Evolutionary conservation across 2,797 vertebrate genomes (phyloP).

Genomic region (Neopelma chrysocephalum): DNA sequence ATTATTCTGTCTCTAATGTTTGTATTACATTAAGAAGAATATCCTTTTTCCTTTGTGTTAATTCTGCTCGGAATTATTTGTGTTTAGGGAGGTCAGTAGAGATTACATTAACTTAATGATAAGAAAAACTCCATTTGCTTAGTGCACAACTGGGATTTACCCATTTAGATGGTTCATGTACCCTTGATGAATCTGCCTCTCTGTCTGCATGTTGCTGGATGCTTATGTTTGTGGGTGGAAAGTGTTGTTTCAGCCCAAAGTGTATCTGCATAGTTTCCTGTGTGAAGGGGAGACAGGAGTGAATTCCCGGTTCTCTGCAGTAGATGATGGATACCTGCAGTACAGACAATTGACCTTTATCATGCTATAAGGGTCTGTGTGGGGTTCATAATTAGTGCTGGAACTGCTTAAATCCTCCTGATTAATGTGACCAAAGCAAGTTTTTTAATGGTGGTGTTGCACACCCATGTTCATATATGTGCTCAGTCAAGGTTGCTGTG

Average conservation of each 20-base stretch:
- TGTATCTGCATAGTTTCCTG: neutral
- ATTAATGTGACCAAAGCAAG: neutral
- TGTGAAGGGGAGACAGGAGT: neutral
- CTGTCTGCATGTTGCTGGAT: neutral
- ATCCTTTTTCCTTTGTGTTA: neutral
- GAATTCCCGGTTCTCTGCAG: neutral
- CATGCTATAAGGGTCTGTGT: neutral
- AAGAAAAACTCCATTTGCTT: neutral
- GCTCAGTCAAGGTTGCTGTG: neutral
- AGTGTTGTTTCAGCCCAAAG: neutral
- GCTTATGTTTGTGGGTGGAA: neutral
- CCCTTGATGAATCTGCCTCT: neutral
- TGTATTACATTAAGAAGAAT: neutral
- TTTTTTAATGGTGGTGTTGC: neutral
- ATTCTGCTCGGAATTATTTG: neutral
- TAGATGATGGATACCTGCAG: neutral
- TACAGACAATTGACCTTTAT: neutral
- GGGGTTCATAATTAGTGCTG: neutral
- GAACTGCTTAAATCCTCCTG: neutral
- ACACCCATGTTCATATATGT: neutral
- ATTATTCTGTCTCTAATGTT: neutral
- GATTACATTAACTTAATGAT: neutral
- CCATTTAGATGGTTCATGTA: neutral
- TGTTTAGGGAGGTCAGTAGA: neutral
- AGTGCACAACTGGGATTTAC: neutral